Base-by-base conservation (phyloP, 2,113 vertebrate genomes). In the Pangasianodon hypophthalmus region DNA sequence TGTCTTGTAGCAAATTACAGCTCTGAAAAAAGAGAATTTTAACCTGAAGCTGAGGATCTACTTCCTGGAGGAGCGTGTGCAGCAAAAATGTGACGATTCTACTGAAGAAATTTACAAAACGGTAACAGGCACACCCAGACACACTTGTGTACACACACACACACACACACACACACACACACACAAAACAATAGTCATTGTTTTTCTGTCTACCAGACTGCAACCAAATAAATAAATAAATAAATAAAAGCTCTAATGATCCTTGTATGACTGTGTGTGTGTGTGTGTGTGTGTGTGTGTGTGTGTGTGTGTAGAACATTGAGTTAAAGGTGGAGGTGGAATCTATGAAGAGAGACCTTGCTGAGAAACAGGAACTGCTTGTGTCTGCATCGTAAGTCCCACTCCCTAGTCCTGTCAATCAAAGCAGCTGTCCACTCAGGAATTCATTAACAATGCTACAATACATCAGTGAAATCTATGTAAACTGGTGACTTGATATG, bases 41-140 rank as follows among this genome's bases (percentile, higher is more conserved):
- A 99, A 98, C 94, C 93, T 99, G 90, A 99, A 99, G 92, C 97
- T 99, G 85, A 97, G 98, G 50, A 99, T 99, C 88, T 99, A 99
- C 94, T 99, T 99, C 93, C 96, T 99, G 93, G 98, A 99, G 92
- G 98, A 99, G 91, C 96, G 96, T 62, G 97, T 99, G 94, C 98
- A 99, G 87, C 97, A 98, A 94, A 98, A 97, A 91, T 97, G 97
- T 87, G 97, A 98, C 18, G 97, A 96, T 93, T 97, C 97, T 88
- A 97, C 95, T 0, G 98, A 99, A 90, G 97, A 98, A 90, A 95
- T 99, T 91, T 97, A 96, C 90, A 98, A 96, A 96, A 97, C 97
- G 0, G 98, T 99, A 94, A 92, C 69, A 2, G 11, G 19, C 56
- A 62, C 24, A 50, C 41, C 37, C 87, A 67, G 24, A 82, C 64